A percentile compares a stretch with the other conserved stretches of the same genome.
phyloP scores from a whole-genome alignment of 2,113 vertebrate genomes.

The Lycaon pictus region DNA sequence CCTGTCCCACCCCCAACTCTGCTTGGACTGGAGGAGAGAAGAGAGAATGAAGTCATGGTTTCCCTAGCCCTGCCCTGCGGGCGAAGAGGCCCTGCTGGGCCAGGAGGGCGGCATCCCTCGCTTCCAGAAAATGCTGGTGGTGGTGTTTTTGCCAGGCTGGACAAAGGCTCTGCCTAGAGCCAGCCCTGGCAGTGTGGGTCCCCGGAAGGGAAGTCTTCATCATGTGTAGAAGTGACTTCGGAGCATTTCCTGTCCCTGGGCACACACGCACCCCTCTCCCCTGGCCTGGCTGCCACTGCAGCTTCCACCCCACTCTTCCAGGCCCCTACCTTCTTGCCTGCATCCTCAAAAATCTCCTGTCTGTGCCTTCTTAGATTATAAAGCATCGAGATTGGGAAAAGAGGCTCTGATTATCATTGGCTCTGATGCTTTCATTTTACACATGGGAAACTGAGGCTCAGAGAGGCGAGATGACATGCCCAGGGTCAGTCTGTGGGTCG shows the following conservation, averaged over 20 bases:
- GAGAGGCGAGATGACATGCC: background rate
- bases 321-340: background rate
- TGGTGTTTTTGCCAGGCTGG: background rate
- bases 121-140: background rate
- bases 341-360: background rate
- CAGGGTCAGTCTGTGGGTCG: background rate
- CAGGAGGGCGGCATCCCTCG: background rate
- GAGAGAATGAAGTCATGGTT: background rate
- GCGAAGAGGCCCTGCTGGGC: background rate
- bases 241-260: background rate
- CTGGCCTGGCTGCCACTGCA: background rate
- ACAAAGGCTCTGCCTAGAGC: background rate
- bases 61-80: background rate
- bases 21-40: background rate
- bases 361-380: background rate
- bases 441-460: background rate
- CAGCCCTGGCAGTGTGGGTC: background rate
- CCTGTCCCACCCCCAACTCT: background rate
- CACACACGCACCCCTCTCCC: background rate
- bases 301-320: background rate
- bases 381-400: background rate
- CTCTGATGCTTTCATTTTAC: background rate
- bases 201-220: background rate
- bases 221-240: background rate
- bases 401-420: background rate